Base-by-base conservation (phyloP, 1,140 invertebrate species). In the Metaphire vulgaris region DNA sequence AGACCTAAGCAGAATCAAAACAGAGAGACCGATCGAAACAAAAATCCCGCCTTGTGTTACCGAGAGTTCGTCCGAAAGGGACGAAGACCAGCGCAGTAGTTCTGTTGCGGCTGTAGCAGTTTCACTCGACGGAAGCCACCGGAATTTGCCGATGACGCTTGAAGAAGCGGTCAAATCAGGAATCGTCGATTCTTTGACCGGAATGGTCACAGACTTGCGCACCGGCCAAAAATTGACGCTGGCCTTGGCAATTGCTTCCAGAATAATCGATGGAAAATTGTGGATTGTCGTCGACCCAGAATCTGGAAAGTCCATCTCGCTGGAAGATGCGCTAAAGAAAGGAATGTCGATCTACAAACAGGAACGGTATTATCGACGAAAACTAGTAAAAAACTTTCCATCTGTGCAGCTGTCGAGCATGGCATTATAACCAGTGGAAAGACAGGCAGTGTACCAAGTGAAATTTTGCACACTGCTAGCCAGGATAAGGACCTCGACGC, bases 191-290 rank as follows among this genome's bases (percentile, higher is more conserved):
- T 41, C 70, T 76, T 77, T 34, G 74, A 78, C 28, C 67, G 74
- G 74, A n/a, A 2, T 32, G 1, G 26, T 72, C 1, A 73, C 29
- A 26, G 74, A 75, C 67, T 1, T 67, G 65, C 1, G 1, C n/a
- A 72, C 67, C 16, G 74, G 74, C n/a, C 26, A 16, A 16, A 34
- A 29, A 41, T 67, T 95, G 12, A 93, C 92, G 81, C 88, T 97
- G 74, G 90, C 91, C 30, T 93, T 95, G 83, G 94, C 93, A 0
- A 90, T 92, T 79, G 90, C 88, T 80, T 92, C 92, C 29, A 91
- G 89, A 79, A 90, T 97, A 80, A 90, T 90, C 33, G 94, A 97
- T 88, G 92, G 93, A 0, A 86, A 89, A 15, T 91, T 90, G 0
- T 89, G 90, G 33, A 70, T 69, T 32, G 87, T 95, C 12, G 92